Base-by-base conservation (phyloP, 1,140 invertebrate species). In the Prorops nasuta region DNA sequence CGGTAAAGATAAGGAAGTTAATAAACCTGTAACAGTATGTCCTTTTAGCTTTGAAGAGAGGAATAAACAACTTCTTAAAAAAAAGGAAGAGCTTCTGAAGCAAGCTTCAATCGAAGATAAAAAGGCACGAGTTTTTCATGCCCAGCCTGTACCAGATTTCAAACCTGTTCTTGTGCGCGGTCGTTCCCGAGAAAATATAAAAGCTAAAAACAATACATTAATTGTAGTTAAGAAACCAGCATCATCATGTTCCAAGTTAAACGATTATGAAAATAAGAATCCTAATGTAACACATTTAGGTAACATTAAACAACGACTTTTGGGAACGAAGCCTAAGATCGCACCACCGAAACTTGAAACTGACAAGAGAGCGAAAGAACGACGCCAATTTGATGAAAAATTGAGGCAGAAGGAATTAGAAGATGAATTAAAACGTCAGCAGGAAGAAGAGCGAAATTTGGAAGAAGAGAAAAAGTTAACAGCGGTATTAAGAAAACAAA, bases 11-110 rank as follows among this genome's bases (percentile, higher is more conserved):
- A 19, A 35, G 15, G 22, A 35, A 18, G 37, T 12, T 0, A 8
- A 37, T 15, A 44, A 48, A 38, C 9, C 32, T 22, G 3, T 31
- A 9, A 17, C 44, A 19, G 36, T 21, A 15, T 19, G 3, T 18
- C 77, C 83, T 8, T 83, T 84, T 42, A 80, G 77, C 31, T 84
- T 85, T 54, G 82, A 84, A 35, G 47, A 76, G 9, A 66, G 80
- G 1, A 69, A 82, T 42, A 79, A 78, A 51, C 41, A 64, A 31
- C 40, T 68, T 16, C 44, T 71, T 1, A 70, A 74, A 9, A 77
- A 73, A 37, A 81, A 80, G 54, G 78, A 83, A 53, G 70, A 82
- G 48, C 71, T 79, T 41, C 66, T 80, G 0, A 76, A 81, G 28
- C 75, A 80, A 56, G 70, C 78, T 49, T 50, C 75, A 0, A 58